These are phyloP conservation scores for Arvicola amphibius DNA, from an alignment of 2,797 vertebrate species.

Conservation along the genomic window DNA sequence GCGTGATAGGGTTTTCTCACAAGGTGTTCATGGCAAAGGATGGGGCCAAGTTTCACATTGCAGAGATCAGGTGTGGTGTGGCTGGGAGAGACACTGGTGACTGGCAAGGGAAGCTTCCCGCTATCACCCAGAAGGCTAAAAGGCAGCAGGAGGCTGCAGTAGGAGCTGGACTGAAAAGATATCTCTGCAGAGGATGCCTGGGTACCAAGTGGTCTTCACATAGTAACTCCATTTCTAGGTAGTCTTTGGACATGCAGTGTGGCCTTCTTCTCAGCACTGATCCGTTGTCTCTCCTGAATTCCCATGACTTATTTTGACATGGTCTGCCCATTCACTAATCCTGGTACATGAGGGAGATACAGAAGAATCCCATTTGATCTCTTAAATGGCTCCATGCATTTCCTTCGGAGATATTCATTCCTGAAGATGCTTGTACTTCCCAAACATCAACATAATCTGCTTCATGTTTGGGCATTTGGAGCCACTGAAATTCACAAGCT, in stretches of 20 bases:
- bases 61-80: background rate
- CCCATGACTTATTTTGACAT: background rate
- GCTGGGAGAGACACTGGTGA: background rate
- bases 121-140: accelerated
- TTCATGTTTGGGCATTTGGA: background rate
- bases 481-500: background rate
- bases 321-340: background rate
- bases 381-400: background rate
- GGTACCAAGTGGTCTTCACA: background rate
- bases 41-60: background rate
- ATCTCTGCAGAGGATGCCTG: background rate
- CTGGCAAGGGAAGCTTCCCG: accelerated
- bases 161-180: background rate
- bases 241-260: background rate
- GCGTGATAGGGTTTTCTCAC: background rate
- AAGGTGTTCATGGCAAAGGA: no score
- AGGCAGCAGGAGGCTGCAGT: no score
- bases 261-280: background rate
- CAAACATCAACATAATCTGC: background rate
- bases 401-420: background rate
- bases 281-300: background rate
- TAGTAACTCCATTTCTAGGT: background rate
- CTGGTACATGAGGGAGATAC: background rate
- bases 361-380: background rate
- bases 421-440: background rate